A percentile compares a stretch with the other conserved stretches of the same genome.
These are phyloP conservation scores for Patiria pectinifera DNA, from an alignment of 53 echinoderm and acorn worm genomes.

Conservation along the genomic window DNA sequence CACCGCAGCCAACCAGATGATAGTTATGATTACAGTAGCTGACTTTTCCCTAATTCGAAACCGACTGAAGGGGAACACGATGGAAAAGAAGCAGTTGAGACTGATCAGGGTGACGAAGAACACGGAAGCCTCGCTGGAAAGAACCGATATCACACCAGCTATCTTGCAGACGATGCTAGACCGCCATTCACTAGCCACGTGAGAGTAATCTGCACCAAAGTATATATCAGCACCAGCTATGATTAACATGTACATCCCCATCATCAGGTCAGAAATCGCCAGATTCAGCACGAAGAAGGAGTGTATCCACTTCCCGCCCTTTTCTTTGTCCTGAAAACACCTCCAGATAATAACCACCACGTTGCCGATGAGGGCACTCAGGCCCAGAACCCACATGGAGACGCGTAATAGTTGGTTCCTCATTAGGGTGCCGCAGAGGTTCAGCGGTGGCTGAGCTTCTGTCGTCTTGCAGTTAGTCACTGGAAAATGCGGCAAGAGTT, in stretches of 20 bases:
- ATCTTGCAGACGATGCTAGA: slow-evolving; percentile 51
- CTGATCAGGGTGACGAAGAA: slow-evolving; percentile 64
- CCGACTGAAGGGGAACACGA: slow-evolving; percentile 68
- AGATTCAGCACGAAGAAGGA: slow-evolving; percentile 57
- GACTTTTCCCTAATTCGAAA: slow-evolving; percentile 18
- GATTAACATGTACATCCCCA: slow-evolving; percentile 68
- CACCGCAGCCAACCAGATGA: slow-evolving; percentile 26
- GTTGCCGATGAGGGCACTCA: slow-evolving; percentile 70
- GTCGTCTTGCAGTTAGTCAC: slow-evolving; percentile 11
- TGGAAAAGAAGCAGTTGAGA: slow-evolving; percentile 59
- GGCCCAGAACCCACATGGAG: slow-evolving; percentile 62
- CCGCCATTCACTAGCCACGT: slow-evolving; percentile 48
- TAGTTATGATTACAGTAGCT: neutral
- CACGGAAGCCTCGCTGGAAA: slow-evolving; percentile 70
- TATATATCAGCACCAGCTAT: slow-evolving; percentile 57
- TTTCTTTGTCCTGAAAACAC: neutral
- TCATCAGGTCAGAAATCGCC: slow-evolving; percentile 58
- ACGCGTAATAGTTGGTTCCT: slow-evolving; percentile 47
- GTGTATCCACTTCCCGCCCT: slow-evolving; percentile 23
- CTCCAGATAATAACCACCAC: slow-evolving; percentile 38
- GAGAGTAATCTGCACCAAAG: slow-evolving; percentile 55
- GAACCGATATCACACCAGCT: slow-evolving; percentile 52
- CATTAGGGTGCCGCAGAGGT: slow-evolving; percentile 46
- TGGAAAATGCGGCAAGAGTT: neutral
- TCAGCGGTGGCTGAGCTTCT: slow-evolving; percentile 33